These are phyloP conservation scores for Boloria selene DNA, from an alignment of 2,888 invertebrate species.

Conservation along the genomic window DNA sequence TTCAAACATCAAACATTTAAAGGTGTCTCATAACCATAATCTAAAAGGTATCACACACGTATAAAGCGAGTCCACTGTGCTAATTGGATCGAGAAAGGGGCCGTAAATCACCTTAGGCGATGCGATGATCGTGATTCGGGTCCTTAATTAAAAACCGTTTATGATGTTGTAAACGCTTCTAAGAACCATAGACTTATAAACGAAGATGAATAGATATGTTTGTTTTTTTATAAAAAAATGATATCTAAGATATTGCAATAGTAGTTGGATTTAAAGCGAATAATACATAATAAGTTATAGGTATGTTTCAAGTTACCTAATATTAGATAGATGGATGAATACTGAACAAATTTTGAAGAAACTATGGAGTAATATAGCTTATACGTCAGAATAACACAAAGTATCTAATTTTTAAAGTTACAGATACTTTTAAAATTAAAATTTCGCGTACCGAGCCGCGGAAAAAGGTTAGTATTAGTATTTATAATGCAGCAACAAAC, in stretches of 20 bases:
- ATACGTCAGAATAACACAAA: no score
- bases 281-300: no score
- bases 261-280: no score
- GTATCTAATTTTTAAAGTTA: no score
- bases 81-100: constrained; percentile 59
- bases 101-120: constrained; percentile 56
- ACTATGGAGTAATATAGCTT: no score
- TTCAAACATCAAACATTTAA: constrained; percentile 11
- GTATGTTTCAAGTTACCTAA: no score
- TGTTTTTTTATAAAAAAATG: not conserved
- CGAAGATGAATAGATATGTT: constrained; percentile 23
- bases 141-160: constrained; percentile 80
- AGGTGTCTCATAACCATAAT: constrained; percentile 5
- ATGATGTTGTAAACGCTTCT: constrained; percentile 72
- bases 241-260: not conserved
- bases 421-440: no score
- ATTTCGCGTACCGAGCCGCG: no score
- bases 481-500: no score
- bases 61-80: constrained; percentile 43
- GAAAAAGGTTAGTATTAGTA: no score
- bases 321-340: no score
- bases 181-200: constrained; percentile 56
- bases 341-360: no score
- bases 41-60: constrained; percentile 6
- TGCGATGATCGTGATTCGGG: constrained; percentile 66